Conservation (phyloP, 2,888 invertebrate species). For the Mystacides longicornis region DNA sequence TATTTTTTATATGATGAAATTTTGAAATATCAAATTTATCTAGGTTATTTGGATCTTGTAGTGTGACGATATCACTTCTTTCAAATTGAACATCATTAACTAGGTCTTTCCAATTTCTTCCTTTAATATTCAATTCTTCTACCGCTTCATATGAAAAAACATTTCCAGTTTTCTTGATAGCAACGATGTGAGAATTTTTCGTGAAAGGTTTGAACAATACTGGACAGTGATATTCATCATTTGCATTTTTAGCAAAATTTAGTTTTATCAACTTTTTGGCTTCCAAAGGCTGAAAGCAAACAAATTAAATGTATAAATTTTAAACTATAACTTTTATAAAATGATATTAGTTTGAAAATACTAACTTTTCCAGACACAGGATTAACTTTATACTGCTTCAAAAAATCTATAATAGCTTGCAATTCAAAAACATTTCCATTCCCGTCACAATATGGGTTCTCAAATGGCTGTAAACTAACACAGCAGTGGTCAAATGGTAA, state of each 20-base stretch:
- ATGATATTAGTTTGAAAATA: not conserved
- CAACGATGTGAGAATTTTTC: conserved; percentile 89
- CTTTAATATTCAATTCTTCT: conserved; percentile 92
- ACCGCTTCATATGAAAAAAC: conserved; percentile 93
- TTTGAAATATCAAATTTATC: conserved; percentile 90
- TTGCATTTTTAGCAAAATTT: conserved; percentile 79
- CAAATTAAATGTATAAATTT: not conserved
- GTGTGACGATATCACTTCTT: conserved; percentile 81
- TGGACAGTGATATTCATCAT: conserved; percentile 85
- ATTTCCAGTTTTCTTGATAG: conserved; percentile 86
- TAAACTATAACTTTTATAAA: too few species aligned
- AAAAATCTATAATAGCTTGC: conserved; percentile 74
- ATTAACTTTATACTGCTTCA: conserved; percentile 87
- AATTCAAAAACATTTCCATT: conserved; percentile 93
- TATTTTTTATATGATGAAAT: conserved; percentile 91
- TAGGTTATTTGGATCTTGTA: conserved; percentile 86
- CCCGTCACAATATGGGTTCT: conserved; percentile 82
- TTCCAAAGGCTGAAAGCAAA: conserved; percentile 59
- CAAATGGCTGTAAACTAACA: conserved; percentile 85
- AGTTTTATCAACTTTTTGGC: conserved; percentile 76
- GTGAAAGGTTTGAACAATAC: conserved; percentile 89
- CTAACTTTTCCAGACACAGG: conserved; percentile 81
- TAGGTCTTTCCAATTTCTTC: conserved; percentile 90
- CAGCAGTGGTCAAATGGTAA: conserved; percentile 92
- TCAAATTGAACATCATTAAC: conserved; percentile 82